These are phyloP conservation scores for Leptinotarsa tumamoca DNA, from an alignment of 2,888 invertebrate species.

Conservation along the genomic window DNA sequence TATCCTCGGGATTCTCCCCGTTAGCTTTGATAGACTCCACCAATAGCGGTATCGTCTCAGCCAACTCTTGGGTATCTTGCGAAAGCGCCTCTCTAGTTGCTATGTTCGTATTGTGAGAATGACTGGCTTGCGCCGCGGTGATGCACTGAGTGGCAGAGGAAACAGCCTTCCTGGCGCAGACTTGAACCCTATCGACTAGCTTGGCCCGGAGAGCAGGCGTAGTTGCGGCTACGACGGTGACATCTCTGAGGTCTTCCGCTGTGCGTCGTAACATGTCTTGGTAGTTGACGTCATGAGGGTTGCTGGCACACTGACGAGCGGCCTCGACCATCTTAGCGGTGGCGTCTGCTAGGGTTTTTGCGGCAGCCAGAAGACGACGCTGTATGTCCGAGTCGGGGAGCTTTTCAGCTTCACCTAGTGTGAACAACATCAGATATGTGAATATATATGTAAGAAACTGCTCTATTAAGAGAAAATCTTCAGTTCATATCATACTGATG, in stretches of 20 bases:
- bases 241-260: conserved; percentile 92
- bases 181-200: conserved; percentile 75
- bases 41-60: conserved; percentile 83
- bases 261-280: conserved; percentile 88
- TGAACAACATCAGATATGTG: background rate
- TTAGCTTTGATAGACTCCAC: conserved; percentile 83
- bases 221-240: conserved; percentile 86
- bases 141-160: conserved; percentile 92
- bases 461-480: too few species aligned
- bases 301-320: conserved; percentile 90
- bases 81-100: conserved; percentile 78
- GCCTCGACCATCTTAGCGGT: conserved; percentile 96
- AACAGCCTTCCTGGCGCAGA: conserved; percentile 87
- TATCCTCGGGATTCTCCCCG: conserved; percentile 76
- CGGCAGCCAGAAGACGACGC: conserved; percentile 90
- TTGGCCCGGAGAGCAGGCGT: conserved; percentile 80
- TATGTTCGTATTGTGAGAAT: conserved; percentile 78
- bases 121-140: conserved; percentile 86
- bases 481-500: too few species aligned
- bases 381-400: conserved; percentile 87
- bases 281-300: conserved; percentile 81
- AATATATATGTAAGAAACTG: too few species aligned
- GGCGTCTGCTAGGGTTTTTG: conserved; percentile 94
- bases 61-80: conserved; percentile 79
- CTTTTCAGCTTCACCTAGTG: conserved; percentile 86